phyloP scores from a whole-genome alignment of 1,140 invertebrate genomes.

The Physella acuta region DNA sequence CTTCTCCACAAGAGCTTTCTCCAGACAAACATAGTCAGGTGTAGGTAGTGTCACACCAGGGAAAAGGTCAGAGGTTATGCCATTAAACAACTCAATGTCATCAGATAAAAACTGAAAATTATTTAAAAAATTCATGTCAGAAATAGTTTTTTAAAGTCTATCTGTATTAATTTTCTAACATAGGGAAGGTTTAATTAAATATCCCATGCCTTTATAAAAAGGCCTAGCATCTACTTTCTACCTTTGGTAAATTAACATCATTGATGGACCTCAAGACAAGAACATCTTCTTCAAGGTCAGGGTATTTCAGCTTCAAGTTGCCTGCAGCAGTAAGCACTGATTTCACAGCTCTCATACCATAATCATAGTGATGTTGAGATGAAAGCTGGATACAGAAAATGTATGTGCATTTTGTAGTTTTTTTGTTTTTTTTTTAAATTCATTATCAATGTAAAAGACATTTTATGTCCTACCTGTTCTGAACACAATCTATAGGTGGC shows the following conservation, averaged over 20 bases:
- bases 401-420: no score
- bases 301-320: conserved; percentile 60
- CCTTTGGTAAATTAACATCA: conserved; percentile 61
- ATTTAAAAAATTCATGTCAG: not conserved
- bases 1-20: conserved; percentile 52
- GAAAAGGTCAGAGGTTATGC: conserved; percentile 60
- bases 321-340: conserved; percentile 60
- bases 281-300: conserved; percentile 55
- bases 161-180: no score
- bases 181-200: no score
- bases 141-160: not conserved
- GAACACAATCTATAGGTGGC: conserved; percentile 60
- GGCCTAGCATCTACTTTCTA: no score
- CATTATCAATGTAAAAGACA: not conserved
- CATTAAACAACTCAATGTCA: conserved; percentile 61
- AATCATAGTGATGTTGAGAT: conserved; percentile 62
- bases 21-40: conserved; percentile 67
- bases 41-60: conserved; percentile 54
- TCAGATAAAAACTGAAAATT: conserved; percentile 60
- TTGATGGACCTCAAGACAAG: conserved; percentile 59
- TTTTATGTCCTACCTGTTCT: conserved; percentile 46
- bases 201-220: no score
- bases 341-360: conserved; percentile 61
- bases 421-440: no score
- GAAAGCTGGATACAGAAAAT: no score